Evolutionary conservation across 2,888 invertebrate genomes (phyloP).

Genomic region (Amphiduros pacificus): DNA sequence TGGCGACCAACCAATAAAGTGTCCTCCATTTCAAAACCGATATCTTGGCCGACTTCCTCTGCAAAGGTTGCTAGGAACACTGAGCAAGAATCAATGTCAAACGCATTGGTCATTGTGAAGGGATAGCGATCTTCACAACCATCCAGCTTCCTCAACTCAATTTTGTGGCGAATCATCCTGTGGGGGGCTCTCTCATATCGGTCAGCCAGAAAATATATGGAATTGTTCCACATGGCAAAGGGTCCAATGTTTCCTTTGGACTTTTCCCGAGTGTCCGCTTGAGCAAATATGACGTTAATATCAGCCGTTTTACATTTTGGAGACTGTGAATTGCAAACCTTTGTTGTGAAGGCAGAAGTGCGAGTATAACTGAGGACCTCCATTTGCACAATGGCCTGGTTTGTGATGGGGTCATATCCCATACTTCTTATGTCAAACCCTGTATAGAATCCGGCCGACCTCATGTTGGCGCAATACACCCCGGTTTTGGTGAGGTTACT

Average conservation of each 20-base stretch:
- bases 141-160: neutral
- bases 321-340: neutral
- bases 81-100: neutral
- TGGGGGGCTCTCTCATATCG: neutral
- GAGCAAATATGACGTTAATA: constrained; percentile 1
- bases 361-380: neutral
- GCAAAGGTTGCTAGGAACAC: neutral
- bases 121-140: neutral
- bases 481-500: neutral
- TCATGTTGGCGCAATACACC: neutral
- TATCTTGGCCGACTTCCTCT: neutral
- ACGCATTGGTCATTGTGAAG: neutral
- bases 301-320: neutral
- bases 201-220: neutral
- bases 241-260: neutral
- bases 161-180: neutral
- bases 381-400: neutral
- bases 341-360: neutral
- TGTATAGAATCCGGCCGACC: neutral
- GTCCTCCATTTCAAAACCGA: neutral
- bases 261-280: neutral
- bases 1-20: neutral
- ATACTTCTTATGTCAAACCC: neutral
- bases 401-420: neutral
- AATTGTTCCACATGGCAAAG: neutral